Percentiles rank a stretch among this genome's conserved stretches.
phyloP scores from a whole-genome alignment of 2,113 vertebrate species.

The Antigone vipio region DNA sequence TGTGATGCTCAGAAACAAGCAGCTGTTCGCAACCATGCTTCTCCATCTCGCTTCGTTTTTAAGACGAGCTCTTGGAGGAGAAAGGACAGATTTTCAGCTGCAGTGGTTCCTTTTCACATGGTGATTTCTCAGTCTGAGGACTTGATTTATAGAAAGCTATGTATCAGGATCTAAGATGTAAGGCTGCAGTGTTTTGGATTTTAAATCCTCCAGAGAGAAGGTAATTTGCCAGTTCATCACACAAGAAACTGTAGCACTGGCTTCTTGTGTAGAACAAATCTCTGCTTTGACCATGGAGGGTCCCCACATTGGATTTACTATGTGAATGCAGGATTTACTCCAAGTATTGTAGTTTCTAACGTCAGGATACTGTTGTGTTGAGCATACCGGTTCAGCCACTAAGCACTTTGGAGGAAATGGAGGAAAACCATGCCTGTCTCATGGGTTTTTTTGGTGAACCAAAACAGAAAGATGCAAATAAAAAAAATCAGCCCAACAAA shows the following conservation, averaged over 20 bases:
- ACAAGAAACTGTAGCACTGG: background rate
- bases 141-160: background rate
- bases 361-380: background rate
- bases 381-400: background rate
- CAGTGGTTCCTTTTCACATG: background rate
- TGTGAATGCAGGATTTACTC: background rate
- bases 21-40: background rate
- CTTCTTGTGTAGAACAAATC: background rate
- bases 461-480: background rate
- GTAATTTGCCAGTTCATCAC: background rate
- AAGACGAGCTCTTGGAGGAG: background rate
- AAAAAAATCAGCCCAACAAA: background rate
- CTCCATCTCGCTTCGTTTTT: background rate
- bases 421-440: background rate
- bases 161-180: background rate
- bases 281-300: fast-evolving
- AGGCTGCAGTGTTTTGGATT: background rate
- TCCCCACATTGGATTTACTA: background rate
- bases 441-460: background rate
- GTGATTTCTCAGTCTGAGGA: background rate
- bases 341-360: background rate
- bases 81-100: background rate
- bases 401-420: background rate
- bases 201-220: background rate
- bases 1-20: background rate